Evolutionary conservation across 2,888 invertebrate species (phyloP).

Genomic region (Schizotus pectinicornis): DNA sequence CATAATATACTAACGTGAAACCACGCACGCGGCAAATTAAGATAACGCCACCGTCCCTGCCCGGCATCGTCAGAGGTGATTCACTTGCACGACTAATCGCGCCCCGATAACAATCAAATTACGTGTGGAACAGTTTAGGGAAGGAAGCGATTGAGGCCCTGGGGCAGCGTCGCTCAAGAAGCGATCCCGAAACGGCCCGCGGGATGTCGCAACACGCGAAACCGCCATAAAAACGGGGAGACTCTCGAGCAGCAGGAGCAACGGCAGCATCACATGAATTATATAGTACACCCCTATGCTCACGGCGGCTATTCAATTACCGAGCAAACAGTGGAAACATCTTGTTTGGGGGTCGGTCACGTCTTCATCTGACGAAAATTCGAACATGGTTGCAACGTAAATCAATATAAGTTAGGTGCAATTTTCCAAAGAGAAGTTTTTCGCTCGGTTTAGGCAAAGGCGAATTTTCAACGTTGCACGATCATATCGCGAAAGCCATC

Average conservation of each 20-base stretch:
- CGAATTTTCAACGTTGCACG: too few species aligned
- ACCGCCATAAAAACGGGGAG: not conserved
- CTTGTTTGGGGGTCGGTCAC: too few species aligned
- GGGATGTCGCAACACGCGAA: not conserved
- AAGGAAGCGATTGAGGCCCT: not conserved
- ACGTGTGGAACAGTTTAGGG: not conserved
- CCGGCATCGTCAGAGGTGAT: not conserved
- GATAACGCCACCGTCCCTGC: not conserved
- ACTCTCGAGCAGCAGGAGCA: not conserved
- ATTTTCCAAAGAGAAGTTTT: too few species aligned
- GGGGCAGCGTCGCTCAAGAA: not conserved
- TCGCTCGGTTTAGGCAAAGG: too few species aligned
- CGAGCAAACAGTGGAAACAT: too few species aligned
- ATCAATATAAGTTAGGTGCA: too few species aligned
- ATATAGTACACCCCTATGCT: too few species aligned
- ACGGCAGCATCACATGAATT: not conserved
- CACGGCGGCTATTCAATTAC: too few species aligned
- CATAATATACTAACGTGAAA: not conserved
- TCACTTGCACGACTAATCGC: not conserved
- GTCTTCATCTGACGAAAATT: too few species aligned
- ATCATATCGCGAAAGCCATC: too few species aligned
- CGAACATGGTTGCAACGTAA: too few species aligned
- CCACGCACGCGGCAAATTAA: not conserved
- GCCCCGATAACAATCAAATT: slow-evolving; percentile 6
- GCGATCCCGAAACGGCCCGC: not conserved